Conservation (phyloP, 2,113 vertebrate species). For the Halcyon senegalensis region DNA sequence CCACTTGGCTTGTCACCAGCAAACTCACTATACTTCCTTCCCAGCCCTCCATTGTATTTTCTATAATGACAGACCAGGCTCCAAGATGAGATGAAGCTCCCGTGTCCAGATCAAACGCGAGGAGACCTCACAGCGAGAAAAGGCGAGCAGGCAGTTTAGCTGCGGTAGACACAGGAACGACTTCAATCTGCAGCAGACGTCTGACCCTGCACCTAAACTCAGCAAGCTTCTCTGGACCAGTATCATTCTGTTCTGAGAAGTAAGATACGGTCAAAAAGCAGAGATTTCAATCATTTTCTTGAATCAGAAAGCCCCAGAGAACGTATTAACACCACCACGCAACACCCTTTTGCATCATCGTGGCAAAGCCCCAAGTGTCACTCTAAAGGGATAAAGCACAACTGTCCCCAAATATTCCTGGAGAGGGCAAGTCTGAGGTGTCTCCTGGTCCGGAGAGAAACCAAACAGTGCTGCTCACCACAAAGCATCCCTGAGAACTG, state of each 20-base stretch:
- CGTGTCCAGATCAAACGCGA: neutral
- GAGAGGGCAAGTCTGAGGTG: neutral
- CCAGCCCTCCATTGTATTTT: slow-evolving; percentile 45
- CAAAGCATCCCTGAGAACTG: neutral
- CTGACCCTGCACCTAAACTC: neutral
- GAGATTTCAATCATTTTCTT: neutral
- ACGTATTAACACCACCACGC: neutral
- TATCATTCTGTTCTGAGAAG: neutral
- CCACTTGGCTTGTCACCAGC: slow-evolving; percentile 45
- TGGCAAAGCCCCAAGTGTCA: neutral
- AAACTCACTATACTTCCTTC: slow-evolving; percentile 59
- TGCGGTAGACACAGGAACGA: neutral
- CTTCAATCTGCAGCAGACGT: neutral
- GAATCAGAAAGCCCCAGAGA: neutral
- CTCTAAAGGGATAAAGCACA: neutral
- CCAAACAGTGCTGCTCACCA: neutral
- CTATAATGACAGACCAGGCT: neutral
- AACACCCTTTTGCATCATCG: neutral
- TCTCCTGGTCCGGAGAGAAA: neutral
- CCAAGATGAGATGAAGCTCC: slow-evolving; percentile 34
- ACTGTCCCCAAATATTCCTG: neutral
- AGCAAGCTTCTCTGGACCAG: neutral
- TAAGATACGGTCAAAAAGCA: neutral
- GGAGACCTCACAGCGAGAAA: neutral
- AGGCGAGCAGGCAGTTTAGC: neutral